Percentiles rank a stretch among this genome's conserved stretches.
Conservation (phyloP, 2,113 vertebrate species). For the Myrmophylax atrothorax region DNA sequence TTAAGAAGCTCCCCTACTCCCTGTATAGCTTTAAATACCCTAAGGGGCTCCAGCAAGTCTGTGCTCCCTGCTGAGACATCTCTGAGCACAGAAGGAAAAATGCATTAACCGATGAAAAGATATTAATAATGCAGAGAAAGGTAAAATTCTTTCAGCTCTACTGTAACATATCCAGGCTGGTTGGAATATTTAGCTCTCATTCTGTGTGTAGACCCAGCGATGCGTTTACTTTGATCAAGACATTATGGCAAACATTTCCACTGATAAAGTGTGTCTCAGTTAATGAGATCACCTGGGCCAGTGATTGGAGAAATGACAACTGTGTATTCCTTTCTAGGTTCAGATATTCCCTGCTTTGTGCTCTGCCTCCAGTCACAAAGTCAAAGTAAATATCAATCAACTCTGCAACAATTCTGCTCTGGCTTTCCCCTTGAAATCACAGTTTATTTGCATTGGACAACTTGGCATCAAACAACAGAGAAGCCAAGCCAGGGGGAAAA, state of each 20-base stretch:
- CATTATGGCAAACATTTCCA: neutral
- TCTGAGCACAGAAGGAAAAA: constrained; percentile 1
- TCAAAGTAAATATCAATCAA: constrained; percentile 43
- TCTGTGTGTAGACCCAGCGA: neutral
- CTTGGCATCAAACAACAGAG: neutral
- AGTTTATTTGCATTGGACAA: neutral
- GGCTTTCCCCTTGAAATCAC: constrained; percentile 21
- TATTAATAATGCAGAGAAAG: constrained; percentile 35
- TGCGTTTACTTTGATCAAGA: constrained; percentile 1
- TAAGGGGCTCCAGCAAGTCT: neutral
- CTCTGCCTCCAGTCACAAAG: constrained; percentile 25
- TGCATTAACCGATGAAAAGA: neutral
- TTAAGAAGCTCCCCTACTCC: neutral
- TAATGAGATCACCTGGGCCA: constrained; percentile 47
- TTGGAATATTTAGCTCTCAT: constrained; percentile 5
- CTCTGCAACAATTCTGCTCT: neutral
- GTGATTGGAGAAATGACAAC: neutral
- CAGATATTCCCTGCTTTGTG: neutral
- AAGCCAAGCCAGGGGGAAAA: neutral
- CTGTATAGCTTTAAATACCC: neutral
- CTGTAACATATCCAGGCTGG: neutral
- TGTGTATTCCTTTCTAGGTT: neutral
- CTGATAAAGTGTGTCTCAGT: neutral
- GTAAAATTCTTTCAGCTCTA: neutral
- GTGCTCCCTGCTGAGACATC: neutral